These are phyloP conservation scores for Hucho hucho DNA, from an alignment of 2,113 vertebrate genomes.

Conservation along the genomic window DNA sequence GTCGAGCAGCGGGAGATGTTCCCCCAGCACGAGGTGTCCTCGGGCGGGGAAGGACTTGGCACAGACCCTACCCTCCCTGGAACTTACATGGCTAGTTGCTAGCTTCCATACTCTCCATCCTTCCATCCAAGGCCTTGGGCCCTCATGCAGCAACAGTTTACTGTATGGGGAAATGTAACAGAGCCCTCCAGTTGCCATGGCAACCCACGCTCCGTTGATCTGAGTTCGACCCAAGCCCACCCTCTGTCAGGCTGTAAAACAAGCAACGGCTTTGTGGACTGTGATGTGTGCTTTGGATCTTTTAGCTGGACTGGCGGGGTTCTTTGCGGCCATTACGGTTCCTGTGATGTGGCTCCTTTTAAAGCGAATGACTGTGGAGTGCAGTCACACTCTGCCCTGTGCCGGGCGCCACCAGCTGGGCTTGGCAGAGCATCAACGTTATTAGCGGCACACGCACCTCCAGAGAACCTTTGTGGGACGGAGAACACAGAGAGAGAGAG, in stretches of 20 bases:
- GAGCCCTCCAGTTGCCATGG: constrained; percentile 3
- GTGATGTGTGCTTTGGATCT: neutral
- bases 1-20: too few relatives aligned
- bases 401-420: constrained; percentile 70
- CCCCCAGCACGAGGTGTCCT: too few relatives aligned
- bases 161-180: neutral
- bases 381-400: constrained; percentile 72
- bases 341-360: constrained; percentile 44
- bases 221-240: neutral
- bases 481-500: constrained; percentile 39
- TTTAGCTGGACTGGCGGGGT: constrained; percentile 25
- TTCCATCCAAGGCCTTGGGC: neutral
- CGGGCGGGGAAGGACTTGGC: too few relatives aligned
- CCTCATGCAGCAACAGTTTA: neutral
- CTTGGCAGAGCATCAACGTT: constrained; percentile 69
- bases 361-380: constrained; percentile 66
- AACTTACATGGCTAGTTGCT: too few relatives aligned
- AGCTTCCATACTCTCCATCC: neutral
- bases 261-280: neutral
- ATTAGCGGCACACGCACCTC: constrained; percentile 59
- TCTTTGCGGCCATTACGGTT: constrained; percentile 49
- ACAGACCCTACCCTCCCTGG: too few relatives aligned
- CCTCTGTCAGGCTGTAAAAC: neutral
- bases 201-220: neutral
- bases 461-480: constrained; percentile 56